Evolutionary conservation across 1,140 invertebrate species (phyloP).

Genomic region (Drosophila mojavensis): DNA sequence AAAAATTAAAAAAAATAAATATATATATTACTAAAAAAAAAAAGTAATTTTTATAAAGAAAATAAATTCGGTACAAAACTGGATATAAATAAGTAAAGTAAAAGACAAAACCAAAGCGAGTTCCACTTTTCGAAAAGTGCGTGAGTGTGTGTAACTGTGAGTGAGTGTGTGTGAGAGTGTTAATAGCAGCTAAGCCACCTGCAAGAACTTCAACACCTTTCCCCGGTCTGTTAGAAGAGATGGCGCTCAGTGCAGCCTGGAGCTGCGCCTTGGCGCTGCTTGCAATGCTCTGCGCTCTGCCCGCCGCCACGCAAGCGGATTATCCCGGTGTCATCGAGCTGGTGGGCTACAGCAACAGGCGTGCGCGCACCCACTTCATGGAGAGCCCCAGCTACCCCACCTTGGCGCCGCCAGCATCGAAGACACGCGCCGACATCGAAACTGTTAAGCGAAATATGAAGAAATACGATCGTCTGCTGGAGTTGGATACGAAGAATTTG

Average conservation of each 20-base stretch:
- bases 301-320: constrained; percentile 37
- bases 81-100: constrained; percentile 2
- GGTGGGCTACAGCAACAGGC: constrained; percentile 79
- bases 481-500: constrained; percentile 80
- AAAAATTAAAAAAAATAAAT: constrained; percentile 21
- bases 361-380: constrained; percentile 76
- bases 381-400: constrained; percentile 49
- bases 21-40: constrained; percentile 14
- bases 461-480: constrained; percentile 77
- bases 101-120: constrained; percentile 23
- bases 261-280: constrained; percentile 62
- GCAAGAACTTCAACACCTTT: background rate
- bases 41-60: background rate
- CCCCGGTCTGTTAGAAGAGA: constrained; percentile 21
- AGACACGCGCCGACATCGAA: constrained; percentile 78
- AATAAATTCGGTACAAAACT: constrained; percentile 37
- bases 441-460: constrained; percentile 80
- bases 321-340: constrained; percentile 82
- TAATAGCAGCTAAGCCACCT: background rate
- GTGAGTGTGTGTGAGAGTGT: background rate
- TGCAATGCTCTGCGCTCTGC: constrained; percentile 10
- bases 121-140: constrained; percentile 18
- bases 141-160: background rate
- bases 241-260: constrained; percentile 66
- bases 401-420: constrained; percentile 55